Conservation (phyloP, 1,140 invertebrate species). For the Hypothenemus hampei region DNA sequence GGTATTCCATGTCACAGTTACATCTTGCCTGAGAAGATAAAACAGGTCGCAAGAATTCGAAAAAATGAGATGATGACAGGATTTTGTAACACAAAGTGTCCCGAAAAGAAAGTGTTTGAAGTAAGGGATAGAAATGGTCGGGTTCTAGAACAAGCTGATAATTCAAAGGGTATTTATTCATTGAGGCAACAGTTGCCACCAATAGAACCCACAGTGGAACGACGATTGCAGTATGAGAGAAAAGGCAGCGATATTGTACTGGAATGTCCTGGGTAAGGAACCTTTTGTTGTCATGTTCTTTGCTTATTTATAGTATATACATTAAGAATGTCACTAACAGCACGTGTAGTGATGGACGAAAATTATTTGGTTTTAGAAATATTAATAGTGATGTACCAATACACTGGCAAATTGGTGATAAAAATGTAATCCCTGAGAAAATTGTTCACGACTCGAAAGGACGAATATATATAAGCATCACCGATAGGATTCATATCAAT, state of each 20-base stretch:
- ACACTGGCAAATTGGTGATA: conserved; percentile 49
- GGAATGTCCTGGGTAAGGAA: conserved; percentile 52
- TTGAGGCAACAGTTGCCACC: conserved; percentile 50
- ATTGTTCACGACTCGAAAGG: conserved; percentile 44
- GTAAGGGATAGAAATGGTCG: conserved; percentile 50
- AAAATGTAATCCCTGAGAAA: conserved; percentile 44
- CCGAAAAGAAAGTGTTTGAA: conserved; percentile 49
- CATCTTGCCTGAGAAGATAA: conserved; percentile 47
- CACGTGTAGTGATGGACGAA: too few species aligned
- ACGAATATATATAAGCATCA: conserved; percentile 48
- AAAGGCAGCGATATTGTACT: conserved; percentile 45
- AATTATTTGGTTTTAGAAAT: conserved; percentile 44
- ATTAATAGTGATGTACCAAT: conserved; percentile 49
- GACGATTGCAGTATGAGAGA: conserved; percentile 47
- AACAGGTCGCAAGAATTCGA: conserved; percentile 46
- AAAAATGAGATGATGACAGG: conserved; percentile 55
- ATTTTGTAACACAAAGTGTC: conserved; percentile 53
- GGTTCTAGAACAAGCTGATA: conserved; percentile 55
- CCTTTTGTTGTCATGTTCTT: too few species aligned
- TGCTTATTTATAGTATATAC: background rate
- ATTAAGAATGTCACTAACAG: conserved; percentile 1
- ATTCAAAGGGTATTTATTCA: conserved; percentile 56
- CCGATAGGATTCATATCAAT: conserved; percentile 48
- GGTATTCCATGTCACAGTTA: conserved; percentile 59
- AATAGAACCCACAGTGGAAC: conserved; percentile 43